Evolutionary conservation across 2,113 vertebrate species (phyloP).

Genomic region (Gracilinanus agilis): DNA sequence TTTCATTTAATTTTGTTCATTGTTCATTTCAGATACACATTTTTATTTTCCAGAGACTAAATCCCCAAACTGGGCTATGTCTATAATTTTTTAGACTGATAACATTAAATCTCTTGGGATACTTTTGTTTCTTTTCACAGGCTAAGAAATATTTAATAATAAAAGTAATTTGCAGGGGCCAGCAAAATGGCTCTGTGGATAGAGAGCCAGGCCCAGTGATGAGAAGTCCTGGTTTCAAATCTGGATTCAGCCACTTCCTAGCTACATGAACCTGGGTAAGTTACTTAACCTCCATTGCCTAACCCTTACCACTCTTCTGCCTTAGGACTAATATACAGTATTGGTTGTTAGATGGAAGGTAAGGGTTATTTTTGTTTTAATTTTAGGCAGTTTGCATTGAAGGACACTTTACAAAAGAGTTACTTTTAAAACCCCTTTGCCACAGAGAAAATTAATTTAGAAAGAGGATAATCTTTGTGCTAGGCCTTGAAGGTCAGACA

Average conservation of each 20-base stretch:
- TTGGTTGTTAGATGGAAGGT: too few species aligned
- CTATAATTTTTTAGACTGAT: slow-evolving; percentile 41
- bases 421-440: slow-evolving; percentile 36
- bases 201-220: too few species aligned
- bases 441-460: slow-evolving; percentile 43
- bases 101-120: slow-evolving; percentile 49
- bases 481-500: neutral
- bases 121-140: slow-evolving; percentile 71
- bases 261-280: too few species aligned
- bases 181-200: too few species aligned
- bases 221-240: too few species aligned
- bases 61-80: slow-evolving; percentile 19
- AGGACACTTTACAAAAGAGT: slow-evolving; percentile 54
- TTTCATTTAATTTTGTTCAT: neutral
- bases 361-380: too few species aligned
- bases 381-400: slow-evolving; percentile 33
- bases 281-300: too few species aligned
- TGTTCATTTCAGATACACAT: slow-evolving; percentile 39
- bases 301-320: too few species aligned
- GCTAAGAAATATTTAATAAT: slow-evolving; percentile 68
- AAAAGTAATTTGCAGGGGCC: slow-evolving; percentile 50
- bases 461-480: neutral
- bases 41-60: slow-evolving; percentile 51
- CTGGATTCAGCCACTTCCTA: too few species aligned
- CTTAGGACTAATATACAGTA: too few species aligned